A percentile compares a stretch with the other conserved stretches of the same genome.
Evolutionary conservation across 2,888 invertebrate genomes (phyloP).

Genomic region (Crossocerus cetratus): DNA sequence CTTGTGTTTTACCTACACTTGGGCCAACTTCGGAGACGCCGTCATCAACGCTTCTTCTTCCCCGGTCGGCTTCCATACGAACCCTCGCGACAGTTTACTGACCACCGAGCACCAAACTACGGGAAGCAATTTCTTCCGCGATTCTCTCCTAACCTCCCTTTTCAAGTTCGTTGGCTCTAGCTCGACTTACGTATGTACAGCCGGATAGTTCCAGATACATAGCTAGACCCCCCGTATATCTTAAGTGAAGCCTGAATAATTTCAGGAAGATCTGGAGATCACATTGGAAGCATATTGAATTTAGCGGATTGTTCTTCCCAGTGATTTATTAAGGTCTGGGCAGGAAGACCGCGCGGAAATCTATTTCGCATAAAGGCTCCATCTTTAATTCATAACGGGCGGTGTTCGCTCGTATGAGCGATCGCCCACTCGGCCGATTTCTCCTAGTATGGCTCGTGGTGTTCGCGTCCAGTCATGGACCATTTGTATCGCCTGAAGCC

Average conservation of each 20-base stretch:
- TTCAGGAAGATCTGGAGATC: too few relatives aligned
- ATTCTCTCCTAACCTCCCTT: constrained; percentile 43
- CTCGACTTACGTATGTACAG: too few relatives aligned
- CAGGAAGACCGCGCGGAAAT: constrained; percentile 45
- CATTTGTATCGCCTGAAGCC: too few relatives aligned
- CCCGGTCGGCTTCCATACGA: constrained; percentile 5
- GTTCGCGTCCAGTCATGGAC: constrained; percentile 15
- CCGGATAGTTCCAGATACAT: too few relatives aligned
- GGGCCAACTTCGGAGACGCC: constrained; percentile 11
- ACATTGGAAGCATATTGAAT: too few relatives aligned
- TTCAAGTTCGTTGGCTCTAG: constrained; percentile 27
- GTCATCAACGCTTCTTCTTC: constrained; percentile 42
- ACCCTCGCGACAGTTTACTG: constrained; percentile 40
- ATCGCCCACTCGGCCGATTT: constrained; percentile 18
- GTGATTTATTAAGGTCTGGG: too few relatives aligned
- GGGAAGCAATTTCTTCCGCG: constrained; percentile 61
- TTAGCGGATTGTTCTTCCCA: background rate
- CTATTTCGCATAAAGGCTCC: constrained; percentile 61
- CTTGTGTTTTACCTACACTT: constrained; percentile 51
- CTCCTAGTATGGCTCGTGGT: constrained; percentile 15
- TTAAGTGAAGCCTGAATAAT: too few relatives aligned
- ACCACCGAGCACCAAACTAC: constrained; percentile 45
- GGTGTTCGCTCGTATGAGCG: constrained; percentile 44
- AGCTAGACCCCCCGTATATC: too few relatives aligned
- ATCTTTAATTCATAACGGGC: constrained; percentile 68